Base-by-base conservation (phyloP, 92 coral and sea anemone species). In the Porites rus region DNA sequence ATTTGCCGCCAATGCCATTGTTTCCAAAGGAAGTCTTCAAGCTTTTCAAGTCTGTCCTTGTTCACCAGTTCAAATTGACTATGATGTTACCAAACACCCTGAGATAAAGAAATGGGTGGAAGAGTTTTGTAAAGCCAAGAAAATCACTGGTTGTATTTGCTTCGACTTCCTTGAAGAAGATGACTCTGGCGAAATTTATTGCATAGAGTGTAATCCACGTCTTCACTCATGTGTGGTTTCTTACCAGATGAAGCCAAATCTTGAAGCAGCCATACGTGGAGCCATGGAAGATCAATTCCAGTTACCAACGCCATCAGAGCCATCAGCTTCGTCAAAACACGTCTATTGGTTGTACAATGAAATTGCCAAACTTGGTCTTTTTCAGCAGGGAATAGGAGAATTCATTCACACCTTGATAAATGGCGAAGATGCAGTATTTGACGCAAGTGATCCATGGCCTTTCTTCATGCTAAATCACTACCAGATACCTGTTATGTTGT, bases 151-250 rank as follows among this genome's bases (percentile, higher is more conserved):
- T 7, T 85, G 86, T 8, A 25, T 86, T 11, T 71, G 82, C 72
- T 90, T 90, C 25, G 93, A 90, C 82, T 90, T 90, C 59, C 58
- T 90, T 18, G 86, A 90, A 66, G 90, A 90, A 13, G 82, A 78
- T 17, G 28, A 22, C 14, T 78, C 93, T 25, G 77, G 83, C 2
- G 22, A 78, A 56, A 70, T 90, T 59, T 90, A 90, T 75, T 90
- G 93, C 82, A 90, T 90, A 17, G 93, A 90, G 77, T 90, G 93
- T 75, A 90, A 90, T 72, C 93, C 93, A 20, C 86, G 93, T 11
- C 93, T 90, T 22, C 93, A 90, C 63, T 90, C 93, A 0, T 16
- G 70, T 4, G 25, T 90, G n/a, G 63, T 81, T n/a, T 79, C 78
- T 1, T 80, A 85, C 63, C 86, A 85, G 69, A 58, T 73, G 74